These are phyloP conservation scores for Gonocerus acuteangulatus DNA, from an alignment of 2,888 invertebrate genomes.

Conservation along the genomic window DNA sequence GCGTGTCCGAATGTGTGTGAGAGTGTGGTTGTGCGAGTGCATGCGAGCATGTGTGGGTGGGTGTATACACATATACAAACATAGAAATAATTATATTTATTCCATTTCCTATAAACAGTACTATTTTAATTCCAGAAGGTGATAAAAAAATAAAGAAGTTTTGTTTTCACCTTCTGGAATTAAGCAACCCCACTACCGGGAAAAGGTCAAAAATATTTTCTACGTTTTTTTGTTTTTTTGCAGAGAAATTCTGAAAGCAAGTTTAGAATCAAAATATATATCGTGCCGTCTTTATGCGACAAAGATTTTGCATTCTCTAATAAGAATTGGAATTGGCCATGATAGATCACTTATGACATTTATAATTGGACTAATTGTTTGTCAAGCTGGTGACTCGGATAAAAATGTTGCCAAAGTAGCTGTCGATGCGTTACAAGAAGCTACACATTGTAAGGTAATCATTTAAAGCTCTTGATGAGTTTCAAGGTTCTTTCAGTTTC, in stretches of 20 bases:
- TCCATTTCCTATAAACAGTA: too few species aligned
- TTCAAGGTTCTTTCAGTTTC: too few species aligned
- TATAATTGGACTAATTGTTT: constrained; percentile 77
- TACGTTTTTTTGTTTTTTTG: constrained; percentile 29
- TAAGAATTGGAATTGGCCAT: constrained; percentile 65
- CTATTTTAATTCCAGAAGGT: too few species aligned
- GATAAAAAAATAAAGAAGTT: too few species aligned
- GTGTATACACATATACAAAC: too few species aligned
- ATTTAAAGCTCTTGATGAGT: constrained; percentile 2
- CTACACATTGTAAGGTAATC: constrained; percentile 74
- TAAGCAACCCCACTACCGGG: too few species aligned
- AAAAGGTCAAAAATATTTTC: too few species aligned
- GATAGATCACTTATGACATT: constrained; percentile 54
- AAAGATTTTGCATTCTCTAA: constrained; percentile 77
- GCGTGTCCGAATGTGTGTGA: too few species aligned
- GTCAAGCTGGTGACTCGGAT: constrained; percentile 76
- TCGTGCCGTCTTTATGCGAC: constrained; percentile 75
- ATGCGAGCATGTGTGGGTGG: too few species aligned
- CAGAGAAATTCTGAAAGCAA: constrained; percentile 50
- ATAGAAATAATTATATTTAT: too few species aligned
- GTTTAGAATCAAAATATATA: constrained; percentile 48
- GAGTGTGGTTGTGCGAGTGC: too few species aligned
- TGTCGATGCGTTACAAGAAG: constrained; percentile 78
- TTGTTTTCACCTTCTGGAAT: too few species aligned
- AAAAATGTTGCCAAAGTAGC: constrained; percentile 73